phyloP scores from a whole-genome alignment of 1,140 invertebrate species.

The Rhagoletis pomonella region DNA sequence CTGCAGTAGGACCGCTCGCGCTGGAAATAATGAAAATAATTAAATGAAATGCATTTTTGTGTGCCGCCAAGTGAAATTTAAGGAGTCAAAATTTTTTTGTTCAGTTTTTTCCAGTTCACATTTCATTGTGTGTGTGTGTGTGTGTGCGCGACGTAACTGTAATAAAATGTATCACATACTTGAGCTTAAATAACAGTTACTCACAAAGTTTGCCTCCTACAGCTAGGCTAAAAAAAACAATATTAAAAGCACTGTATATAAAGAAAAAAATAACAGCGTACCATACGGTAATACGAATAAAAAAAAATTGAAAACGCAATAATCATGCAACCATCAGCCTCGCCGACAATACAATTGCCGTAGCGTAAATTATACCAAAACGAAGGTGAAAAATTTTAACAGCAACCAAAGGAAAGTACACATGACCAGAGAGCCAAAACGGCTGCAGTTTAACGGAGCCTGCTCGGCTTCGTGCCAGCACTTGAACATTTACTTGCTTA shows the following conservation, averaged over 20 bases:
- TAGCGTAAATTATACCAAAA: neutral
- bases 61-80: constrained; percentile 9
- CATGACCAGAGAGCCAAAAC: neutral
- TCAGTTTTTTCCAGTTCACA: neutral
- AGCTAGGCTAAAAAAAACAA: neutral
- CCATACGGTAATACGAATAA: constrained; percentile 25
- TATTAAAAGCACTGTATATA: neutral
- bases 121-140: neutral
- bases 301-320: neutral
- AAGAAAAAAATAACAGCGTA: constrained; percentile 28
- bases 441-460: neutral
- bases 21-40: neutral
- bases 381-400: neutral
- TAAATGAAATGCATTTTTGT: neutral
- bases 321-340: neutral
- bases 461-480: neutral
- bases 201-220: neutral
- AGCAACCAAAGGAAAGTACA: neutral
- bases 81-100: neutral
- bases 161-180: constrained; percentile 36
- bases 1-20: neutral
- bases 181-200: constrained; percentile 30
- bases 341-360: constrained; percentile 1
- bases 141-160: neutral
- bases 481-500: neutral